Base-by-base conservation (phyloP, 64 coral and sea anemone genomes). In the Trachythela sp. region DNA sequence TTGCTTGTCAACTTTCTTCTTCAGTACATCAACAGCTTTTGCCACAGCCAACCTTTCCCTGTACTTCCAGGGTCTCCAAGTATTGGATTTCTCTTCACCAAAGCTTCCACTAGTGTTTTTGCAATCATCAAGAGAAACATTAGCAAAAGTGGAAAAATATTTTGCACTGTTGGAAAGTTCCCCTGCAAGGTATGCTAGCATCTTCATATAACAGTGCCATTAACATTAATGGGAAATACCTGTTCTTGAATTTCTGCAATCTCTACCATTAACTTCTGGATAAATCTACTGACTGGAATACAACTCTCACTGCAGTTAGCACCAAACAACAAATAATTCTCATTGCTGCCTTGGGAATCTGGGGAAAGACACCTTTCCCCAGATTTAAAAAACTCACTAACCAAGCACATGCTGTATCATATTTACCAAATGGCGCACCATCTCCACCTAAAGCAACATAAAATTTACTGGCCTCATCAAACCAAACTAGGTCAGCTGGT, bases 371-470 rank as follows among this genome's bases (percentile, higher is more conserved):
- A 68, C n/a, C 59, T 31, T 68, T 68, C 30, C 30, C 59, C 3
- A 68, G 59, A 68, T 68, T 68, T 68, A 68, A 68, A 68, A 68
- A 68, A 14, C 6, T 68, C 59, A 68, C 59, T 68, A 68, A 68
- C 59, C 59, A 68, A 7, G 59, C 59, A 68, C 59, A 68, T 68
- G 59, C 59, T 6, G 59, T 31, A 68, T 68, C 59, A 31, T 68
- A 68, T 14, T 68, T 68, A 14, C 59, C 59, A 22, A 68, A 68
- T 68, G 59, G 59, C 5, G 59, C 59, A n/a, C 59, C 59, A 68
- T 68, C 59, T 31, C 59, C 59, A 68, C 59, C 59, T 68, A n/a
- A n/a, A n/a, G n/a, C n/a, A n/a, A n/a, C n/a, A n/a, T n/a, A n/a
- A n/a, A n/a, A n/a, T n/a, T n/a, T n/a, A n/a, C n/a, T n/a, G n/a